Base-by-base conservation (phyloP, 2,113 vertebrate genomes). In the Thamnaconus septentrionalis region DNA sequence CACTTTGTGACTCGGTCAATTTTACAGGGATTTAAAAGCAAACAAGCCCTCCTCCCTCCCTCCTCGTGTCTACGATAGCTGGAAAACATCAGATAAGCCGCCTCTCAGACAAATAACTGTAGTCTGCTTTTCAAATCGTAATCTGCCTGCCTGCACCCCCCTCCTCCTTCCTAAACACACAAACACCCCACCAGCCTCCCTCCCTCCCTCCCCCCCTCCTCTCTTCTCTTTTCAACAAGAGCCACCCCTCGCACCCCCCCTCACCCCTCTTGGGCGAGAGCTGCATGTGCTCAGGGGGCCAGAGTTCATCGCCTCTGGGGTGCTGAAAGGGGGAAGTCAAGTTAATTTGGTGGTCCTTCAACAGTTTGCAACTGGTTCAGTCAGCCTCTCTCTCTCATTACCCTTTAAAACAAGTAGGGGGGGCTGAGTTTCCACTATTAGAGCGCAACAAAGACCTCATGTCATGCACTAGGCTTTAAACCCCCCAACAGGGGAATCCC, bases 311-410 rank as follows among this genome's bases (percentile, higher is more conserved):
- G 80, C 78, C 55, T 76, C 0, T 84, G 72, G 87, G 74, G 85
- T 79, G 85, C 86, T 79, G 76, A 80, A 42, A 73, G 69, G 85
- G 90, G 89, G 90, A 89, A 86, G 86, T 90, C 69, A 88, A 82
- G 89, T 78, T 80, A 88, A 80, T 81, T 90, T 92, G 85, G 80
- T 83, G 87, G 85, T 82, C 80, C 84, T 84, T 84, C 79, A 63
- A 85, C 86, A 91, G 91, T 87, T 88, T 79, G 64, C 77, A 90
- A 92, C 91, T 75, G 80, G 88, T 78, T 75, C 64, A 82, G 85
- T 80, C 71, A 61, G 85, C 90, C 90, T 80, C 80, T 67, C 53
- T 45, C 65, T 31, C 18, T 31, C 18, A 31, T 31, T 49, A 69
- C 69, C 51, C 44, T 78, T 80, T 64, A 59, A 67, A 52, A 53